Evolutionary conservation across 1,140 invertebrate genomes (phyloP), one percentile per base, ranked within the genome.

Genomic region (Sitodiplosis mosellana): DNA sequence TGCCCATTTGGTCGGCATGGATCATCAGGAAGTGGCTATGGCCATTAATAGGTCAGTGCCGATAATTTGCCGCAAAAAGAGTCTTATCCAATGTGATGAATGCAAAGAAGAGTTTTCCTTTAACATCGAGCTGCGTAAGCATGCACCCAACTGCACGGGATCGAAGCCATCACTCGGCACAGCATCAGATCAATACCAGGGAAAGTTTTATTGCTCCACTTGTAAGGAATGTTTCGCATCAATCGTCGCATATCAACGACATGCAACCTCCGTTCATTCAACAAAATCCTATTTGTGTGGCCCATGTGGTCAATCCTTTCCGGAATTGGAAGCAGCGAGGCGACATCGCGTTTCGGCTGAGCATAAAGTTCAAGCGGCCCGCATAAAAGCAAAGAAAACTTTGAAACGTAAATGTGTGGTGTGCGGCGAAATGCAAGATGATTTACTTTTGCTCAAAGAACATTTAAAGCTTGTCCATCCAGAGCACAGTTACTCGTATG

Each of bases 1-100:
- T 18, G 55, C 69, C 19, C 87, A 91, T 59, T 61, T 90, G 50
- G 55, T 74, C 18, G 71, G 77, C 27, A 55, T 67, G 21, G 72
- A 73, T 40, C 83, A 87, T 62, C 71, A 72, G 45, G 78, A 84
- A 54, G 75, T 83, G 0, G 69, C 83, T 2, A 67, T 76, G 1
- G 77, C 77, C 33, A 78, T 86, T 52, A 84, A 84, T 59, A 72
- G 78, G 52, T 85, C 83, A 0, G 79, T 85, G 49, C 81, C 84
- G 1, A 79, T 87, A 48, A 75, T 84, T 43, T 80, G 89, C 49
- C 72, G 77, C 51, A 79, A 83, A 54, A 74, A 77, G 45, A 70
- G 65, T 27, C 61, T 71, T 10, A 67, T 82, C 0, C 60, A 63
- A 18, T 86, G 83, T 57, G 60, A 65, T 12, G 71, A 68, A 15